Percentiles rank a stretch among this genome's conserved stretches.
Evolutionary conservation across 2,113 vertebrate species (phyloP).

Genomic region (Pseudopipra pipra): DNA sequence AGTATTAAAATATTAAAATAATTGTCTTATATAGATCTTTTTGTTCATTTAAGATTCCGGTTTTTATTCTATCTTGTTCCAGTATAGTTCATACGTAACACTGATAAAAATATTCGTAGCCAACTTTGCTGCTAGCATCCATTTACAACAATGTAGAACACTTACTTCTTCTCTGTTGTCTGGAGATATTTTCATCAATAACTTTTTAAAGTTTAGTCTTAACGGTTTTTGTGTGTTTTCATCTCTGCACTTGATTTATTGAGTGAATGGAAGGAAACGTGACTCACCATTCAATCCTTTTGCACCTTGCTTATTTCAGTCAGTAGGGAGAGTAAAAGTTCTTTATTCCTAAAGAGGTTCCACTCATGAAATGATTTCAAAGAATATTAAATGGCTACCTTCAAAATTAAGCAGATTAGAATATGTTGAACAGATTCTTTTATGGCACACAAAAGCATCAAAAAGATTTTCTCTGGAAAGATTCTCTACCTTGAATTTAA

Average conservation of each 20-base stretch:
- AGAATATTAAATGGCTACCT: background rate
- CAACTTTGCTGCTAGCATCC: background rate
- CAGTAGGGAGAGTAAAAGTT: background rate
- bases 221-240: constrained; percentile 4
- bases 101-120: background rate
- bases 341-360: background rate
- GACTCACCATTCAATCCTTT: background rate
- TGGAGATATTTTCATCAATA: constrained; percentile 16
- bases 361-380: background rate
- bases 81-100: background rate
- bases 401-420: background rate
- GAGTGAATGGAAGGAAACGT: background rate
- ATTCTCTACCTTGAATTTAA: background rate
- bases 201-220: background rate
- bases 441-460: background rate
- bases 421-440: background rate
- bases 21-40: background rate
- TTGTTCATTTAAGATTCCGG: background rate
- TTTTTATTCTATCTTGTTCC: background rate
- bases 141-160: background rate
- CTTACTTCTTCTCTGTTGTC: background rate
- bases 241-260: constrained; percentile 15
- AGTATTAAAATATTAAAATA: background rate
- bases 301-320: background rate
- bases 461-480: background rate